Conservation (phyloP, 2,888 invertebrate genomes). For the Melieria crassipennis region DNA sequence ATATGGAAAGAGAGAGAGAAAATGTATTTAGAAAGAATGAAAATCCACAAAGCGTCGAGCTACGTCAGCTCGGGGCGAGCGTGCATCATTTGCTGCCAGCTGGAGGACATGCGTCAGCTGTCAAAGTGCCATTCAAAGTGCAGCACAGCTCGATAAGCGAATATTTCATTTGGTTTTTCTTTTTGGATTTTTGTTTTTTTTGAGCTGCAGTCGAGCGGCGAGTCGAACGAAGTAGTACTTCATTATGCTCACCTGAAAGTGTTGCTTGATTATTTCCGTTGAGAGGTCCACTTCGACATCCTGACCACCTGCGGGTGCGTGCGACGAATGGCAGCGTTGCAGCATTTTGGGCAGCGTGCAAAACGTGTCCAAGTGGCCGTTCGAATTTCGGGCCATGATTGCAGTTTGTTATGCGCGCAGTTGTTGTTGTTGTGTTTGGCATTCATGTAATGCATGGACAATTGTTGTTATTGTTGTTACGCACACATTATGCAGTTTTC, state of each 20-base stretch:
- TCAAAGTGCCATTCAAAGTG: too few relatives aligned
- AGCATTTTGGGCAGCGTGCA: not conserved
- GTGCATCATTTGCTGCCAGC: too few relatives aligned
- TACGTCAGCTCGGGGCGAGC: too few relatives aligned
- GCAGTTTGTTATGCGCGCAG: conserved; percentile 4
- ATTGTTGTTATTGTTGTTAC: too few relatives aligned
- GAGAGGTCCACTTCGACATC: conserved; percentile 65
- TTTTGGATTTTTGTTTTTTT: not conserved
- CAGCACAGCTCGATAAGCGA: too few relatives aligned
- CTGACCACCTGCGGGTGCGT: conserved; percentile 61
- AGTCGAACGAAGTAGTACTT: conserved; percentile 7
- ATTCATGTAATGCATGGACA: too few relatives aligned
- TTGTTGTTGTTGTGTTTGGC: not conserved
- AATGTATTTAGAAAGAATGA: not conserved
- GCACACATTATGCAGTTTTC: too few relatives aligned
- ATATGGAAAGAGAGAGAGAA: not conserved
- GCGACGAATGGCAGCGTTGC: not conserved
- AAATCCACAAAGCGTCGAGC: not conserved
- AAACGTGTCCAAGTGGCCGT: conserved; percentile 57
- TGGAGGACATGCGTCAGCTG: too few relatives aligned
- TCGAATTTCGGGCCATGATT: not conserved
- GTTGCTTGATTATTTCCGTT: conserved; percentile 67
- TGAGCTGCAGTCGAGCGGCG: too few relatives aligned
- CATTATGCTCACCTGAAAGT: conserved; percentile 64
- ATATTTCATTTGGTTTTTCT: not conserved